Percentiles rank a stretch among this genome's conserved stretches.
These are phyloP conservation scores for Mormyrops boulengeri DNA, from an alignment of 2,797 vertebrate species.

Conservation along the genomic window DNA sequence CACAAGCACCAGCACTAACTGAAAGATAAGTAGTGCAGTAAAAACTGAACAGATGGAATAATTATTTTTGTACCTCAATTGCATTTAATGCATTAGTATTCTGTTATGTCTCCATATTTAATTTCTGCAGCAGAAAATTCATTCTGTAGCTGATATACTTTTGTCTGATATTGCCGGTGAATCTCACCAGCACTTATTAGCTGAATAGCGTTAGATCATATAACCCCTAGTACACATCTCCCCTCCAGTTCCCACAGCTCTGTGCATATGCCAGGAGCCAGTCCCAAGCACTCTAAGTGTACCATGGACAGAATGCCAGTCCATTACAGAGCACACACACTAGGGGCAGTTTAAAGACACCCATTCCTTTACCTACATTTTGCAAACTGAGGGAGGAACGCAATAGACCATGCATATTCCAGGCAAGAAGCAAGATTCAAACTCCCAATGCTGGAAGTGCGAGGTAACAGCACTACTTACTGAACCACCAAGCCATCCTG, in stretches of 20 bases:
- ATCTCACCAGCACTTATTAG: background rate
- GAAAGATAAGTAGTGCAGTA: background rate
- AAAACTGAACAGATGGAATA: background rate
- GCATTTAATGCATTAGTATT: background rate
- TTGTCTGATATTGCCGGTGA: background rate
- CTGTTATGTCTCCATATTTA: background rate
- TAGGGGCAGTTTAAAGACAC: background rate
- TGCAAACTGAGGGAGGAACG: background rate
- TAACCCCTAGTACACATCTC: background rate
- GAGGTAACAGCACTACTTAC: background rate
- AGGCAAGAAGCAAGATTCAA: background rate
- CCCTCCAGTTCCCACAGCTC: background rate
- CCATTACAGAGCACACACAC: background rate
- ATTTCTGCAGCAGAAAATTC: background rate
- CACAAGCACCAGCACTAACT: background rate
- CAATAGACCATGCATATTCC: background rate
- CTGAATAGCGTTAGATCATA: background rate
- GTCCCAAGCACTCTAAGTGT: background rate
- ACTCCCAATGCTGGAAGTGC: background rate
- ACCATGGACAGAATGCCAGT: background rate
- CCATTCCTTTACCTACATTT: background rate
- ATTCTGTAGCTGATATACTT: background rate
- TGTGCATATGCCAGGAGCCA: background rate
- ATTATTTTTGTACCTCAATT: background rate
- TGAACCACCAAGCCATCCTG: background rate